These are phyloP conservation scores for Motacilla tschutschensis DNA, from an alignment of 2,113 vertebrate species.

Conservation along the genomic window DNA sequence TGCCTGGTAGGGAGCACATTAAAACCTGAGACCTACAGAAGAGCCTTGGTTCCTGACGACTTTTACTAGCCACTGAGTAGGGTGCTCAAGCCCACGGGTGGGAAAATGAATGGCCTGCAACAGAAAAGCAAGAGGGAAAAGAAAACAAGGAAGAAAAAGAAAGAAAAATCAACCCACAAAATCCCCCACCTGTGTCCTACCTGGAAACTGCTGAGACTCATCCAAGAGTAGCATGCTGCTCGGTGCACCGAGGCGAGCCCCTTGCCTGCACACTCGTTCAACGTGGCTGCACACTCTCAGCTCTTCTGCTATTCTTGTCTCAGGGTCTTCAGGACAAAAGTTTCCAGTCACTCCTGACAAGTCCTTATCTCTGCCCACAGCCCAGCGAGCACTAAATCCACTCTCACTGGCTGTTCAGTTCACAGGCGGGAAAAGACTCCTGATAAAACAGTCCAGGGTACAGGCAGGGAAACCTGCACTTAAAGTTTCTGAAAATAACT, in stretches of 20 bases:
- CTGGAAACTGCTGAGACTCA: slow-evolving; percentile 62
- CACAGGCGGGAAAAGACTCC: background rate
- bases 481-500: slow-evolving; percentile 57
- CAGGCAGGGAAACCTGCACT: slow-evolving; percentile 35
- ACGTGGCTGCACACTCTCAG: background rate
- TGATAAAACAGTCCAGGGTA: slow-evolving; percentile 24
- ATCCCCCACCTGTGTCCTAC: background rate
- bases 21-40: background rate
- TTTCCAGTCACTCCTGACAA: slow-evolving; percentile 25
- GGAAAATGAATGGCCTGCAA: background rate
- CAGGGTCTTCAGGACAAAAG: slow-evolving; percentile 50
- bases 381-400: background rate
- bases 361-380: slow-evolving; percentile 38
- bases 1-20: background rate
- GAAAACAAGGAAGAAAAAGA: background rate
- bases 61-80: background rate
- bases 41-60: background rate
- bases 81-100: background rate
- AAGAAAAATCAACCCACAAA: background rate
- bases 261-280: background rate
- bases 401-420: slow-evolving; percentile 20
- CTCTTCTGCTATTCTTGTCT: slow-evolving; percentile 37
- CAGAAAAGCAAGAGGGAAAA: background rate
- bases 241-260: background rate
- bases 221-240: slow-evolving; percentile 61